Base-by-base conservation (phyloP, 2,888 invertebrate genomes). In the Oscheius sp. region DNA sequence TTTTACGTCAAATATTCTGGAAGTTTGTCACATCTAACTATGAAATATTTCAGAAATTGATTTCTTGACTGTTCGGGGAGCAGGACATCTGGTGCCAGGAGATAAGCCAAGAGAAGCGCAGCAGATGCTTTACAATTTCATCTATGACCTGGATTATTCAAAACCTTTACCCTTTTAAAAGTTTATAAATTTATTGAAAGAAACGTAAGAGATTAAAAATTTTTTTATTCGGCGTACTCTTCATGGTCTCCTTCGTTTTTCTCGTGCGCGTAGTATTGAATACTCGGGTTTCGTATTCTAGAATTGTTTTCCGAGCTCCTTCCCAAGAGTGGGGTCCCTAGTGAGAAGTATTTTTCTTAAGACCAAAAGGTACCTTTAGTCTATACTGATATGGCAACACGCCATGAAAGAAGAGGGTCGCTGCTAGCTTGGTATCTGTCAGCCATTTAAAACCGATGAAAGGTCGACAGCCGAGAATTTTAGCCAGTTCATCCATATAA, bases 401-500 rank as follows among this genome's bases (percentile, higher is more conserved):
- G 14, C 70, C 72, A 17, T 72, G 57, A 69, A 86, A 86, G 24
- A 85, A 68, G 22, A 86, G 79, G 2, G 75, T 70, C 33, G 76
- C 71, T 0, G 85, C 85, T 61, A 76, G 70, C 2, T 64, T 56
- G 14, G 80, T 75, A 26, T 81, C 80, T 26, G 72, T 75, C 64
- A 86, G 54, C 12, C 81, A 54, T 36, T 76, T 77, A 76, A 78
- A 79, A 80, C 85, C 44, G n/a, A 87, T 47, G 63, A 86, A 80
- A 0, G 88, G 88, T 66, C 83, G 83, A 64, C 86, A 86, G 36
- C 87, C 88, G 24, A 86, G 79, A 5, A 87, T 57, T 32, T 79
- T 77, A 4, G 88, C 88, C 51, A 88, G 71, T 64, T 87, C 87
- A 72, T 88, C 88, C 88, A 88, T 87, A 74, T 86, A 88, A 2